Evolutionary conservation across 2,888 invertebrate species (phyloP), one percentile per base, ranked within the genome.

Genomic region (Cephonodes hylas): DNA sequence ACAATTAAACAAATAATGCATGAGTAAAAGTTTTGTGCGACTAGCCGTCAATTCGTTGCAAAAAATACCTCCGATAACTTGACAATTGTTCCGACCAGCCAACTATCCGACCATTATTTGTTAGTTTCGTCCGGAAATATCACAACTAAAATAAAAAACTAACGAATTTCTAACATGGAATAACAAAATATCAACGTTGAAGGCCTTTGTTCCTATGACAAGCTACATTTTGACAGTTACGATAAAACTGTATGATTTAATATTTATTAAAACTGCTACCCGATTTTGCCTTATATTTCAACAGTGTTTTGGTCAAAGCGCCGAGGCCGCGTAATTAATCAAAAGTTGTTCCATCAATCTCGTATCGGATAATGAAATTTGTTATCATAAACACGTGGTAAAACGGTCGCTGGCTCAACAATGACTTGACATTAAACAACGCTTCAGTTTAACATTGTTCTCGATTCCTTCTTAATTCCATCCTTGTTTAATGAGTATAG

Each of bases 301-400:
- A 53, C 53, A 53, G 31, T 15, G 18, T 53, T 31, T 53, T 10
- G 53, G 53, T 27, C 22, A 45, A 45, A 53, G 53, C 53, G 53
- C 53, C 31, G 44, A 27, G n/a, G 27, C 18, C 3, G 44, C 20
- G 27, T 31, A 25, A 59, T 59, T 59, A 60, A 53, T 53, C 42
- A 34, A 53, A 42, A 57, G 10, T 20, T 13, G 4, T 38, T 20
- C 22, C 13, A 59, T 59, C 48, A 59, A 59, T 62, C 58, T 62
- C 31, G 31, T 59, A 61, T 61, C 20, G 60, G 42, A 58, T 58
- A 59, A 59, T 59, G 34, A 48, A 61, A 58, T 46, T 25, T 58
- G 61, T 61, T 61, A 57, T n/a, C 27, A 13, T 58, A 62, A 62
- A 53, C 53, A 42, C 31, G 42, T 18, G 6, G 42, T 31, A 53